A percentile compares a stretch with the other conserved stretches of the same genome.
phyloP scores from a whole-genome alignment of 2,888 invertebrate genomes.

The Peribatodes rhomboidaria region DNA sequence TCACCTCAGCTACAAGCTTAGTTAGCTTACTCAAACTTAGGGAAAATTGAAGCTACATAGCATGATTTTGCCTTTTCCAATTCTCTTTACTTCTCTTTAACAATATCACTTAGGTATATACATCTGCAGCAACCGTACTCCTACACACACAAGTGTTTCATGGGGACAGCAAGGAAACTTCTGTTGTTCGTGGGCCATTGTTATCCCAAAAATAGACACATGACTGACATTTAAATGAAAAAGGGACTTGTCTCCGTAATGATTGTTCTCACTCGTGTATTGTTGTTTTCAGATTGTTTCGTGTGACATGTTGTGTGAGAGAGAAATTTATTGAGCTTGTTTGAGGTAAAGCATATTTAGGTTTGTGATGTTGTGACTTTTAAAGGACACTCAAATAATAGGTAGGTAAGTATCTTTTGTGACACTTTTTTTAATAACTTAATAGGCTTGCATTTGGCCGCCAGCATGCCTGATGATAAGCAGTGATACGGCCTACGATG shows the following conservation, averaged over 20 bases:
- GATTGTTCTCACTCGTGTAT: slow-evolving; percentile 39
- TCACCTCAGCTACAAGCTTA: too few relatives aligned
- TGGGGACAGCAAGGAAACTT: slow-evolving; percentile 19
- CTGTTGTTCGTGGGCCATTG: slow-evolving; percentile 38
- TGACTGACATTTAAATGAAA: slow-evolving; percentile 41
- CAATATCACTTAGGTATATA: too few relatives aligned
- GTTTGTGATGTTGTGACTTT: slow-evolving; percentile 16
- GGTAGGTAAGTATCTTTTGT: slow-evolving; percentile 6
- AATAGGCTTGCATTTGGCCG: too few relatives aligned
- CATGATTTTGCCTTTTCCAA: too few relatives aligned
- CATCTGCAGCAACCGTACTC: neutral
- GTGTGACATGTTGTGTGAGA: slow-evolving; percentile 43
- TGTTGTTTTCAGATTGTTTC: slow-evolving; percentile 44
- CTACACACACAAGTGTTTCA: neutral
- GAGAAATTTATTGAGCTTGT: slow-evolving; percentile 41
- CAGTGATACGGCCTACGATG: too few relatives aligned
- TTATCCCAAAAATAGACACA: slow-evolving; percentile 38
- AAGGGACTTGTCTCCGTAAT: slow-evolving; percentile 39
- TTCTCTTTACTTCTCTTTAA: too few relatives aligned
- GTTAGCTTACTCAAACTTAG: too few relatives aligned
- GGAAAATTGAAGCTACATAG: too few relatives aligned
- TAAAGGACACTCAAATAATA: slow-evolving; percentile 1
- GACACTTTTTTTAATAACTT: too few relatives aligned
- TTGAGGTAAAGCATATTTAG: slow-evolving; percentile 26
- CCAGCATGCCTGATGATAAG: too few relatives aligned